Conservation (phyloP, 1,140 invertebrate species). For the Oedothorax gibbosus region DNA sequence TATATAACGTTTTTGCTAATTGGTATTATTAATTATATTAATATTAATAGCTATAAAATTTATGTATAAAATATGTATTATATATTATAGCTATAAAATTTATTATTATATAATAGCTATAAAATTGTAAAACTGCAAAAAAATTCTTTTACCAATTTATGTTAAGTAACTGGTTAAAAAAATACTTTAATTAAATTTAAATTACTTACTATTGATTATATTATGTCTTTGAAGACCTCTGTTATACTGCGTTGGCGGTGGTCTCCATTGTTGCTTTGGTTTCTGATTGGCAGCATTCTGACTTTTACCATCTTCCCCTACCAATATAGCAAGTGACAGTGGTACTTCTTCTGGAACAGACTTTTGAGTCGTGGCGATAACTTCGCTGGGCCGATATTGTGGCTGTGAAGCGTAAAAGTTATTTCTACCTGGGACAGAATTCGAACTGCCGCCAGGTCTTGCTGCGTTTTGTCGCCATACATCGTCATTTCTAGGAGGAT, state of each 20-base stretch:
- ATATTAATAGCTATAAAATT: too few relatives aligned
- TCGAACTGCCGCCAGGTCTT: not conserved
- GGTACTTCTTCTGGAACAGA: constrained; percentile 59
- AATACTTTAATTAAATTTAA: too few relatives aligned
- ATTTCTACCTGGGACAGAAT: constrained; percentile 20
- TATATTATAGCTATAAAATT: too few relatives aligned
- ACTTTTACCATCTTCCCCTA: constrained; percentile 61
- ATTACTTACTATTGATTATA: constrained; percentile 48
- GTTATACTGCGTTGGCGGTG: constrained; percentile 27
- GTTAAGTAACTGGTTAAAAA: too few relatives aligned
- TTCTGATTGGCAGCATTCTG: constrained; percentile 46
- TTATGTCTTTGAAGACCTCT: constrained; percentile 50
- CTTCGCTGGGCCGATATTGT: constrained; percentile 47
- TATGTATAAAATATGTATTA: too few relatives aligned
- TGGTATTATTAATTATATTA: too few relatives aligned
- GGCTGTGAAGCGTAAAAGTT: constrained; percentile 45
- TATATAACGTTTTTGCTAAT: too few relatives aligned
- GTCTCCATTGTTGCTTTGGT: constrained; percentile 53
- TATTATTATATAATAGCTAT: too few relatives aligned
- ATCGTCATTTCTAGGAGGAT: not conserved
- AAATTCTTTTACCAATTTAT: too few relatives aligned
- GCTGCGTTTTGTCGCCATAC: not conserved
- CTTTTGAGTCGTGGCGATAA: constrained; percentile 47
- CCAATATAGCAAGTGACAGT: constrained; percentile 58
- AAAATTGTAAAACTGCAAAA: too few relatives aligned